Evolutionary conservation across 2,797 vertebrate species (phyloP).

Genomic region (Pelodytes ibericus): DNA sequence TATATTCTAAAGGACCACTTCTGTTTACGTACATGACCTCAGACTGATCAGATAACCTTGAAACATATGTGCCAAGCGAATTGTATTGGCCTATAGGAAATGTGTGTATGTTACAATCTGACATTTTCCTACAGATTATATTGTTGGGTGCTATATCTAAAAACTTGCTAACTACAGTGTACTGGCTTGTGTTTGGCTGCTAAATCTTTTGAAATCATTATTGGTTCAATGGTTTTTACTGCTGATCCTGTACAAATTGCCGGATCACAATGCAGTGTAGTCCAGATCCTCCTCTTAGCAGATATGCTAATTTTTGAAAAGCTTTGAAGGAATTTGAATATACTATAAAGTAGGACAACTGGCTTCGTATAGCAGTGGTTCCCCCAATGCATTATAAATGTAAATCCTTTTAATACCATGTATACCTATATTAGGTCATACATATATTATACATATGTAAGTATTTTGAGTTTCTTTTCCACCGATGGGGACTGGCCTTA

Average conservation of each 20-base stretch:
- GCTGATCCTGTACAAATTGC: background rate
- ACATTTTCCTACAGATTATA: background rate
- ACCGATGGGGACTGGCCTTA: conserved; percentile 66
- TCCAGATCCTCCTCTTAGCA: background rate
- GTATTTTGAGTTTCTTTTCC: background rate
- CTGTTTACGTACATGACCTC: background rate
- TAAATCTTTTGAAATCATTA: background rate
- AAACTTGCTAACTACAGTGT: background rate
- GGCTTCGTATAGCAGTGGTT: background rate
- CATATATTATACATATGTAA: conserved; percentile 58
- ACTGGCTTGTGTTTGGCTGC: conserved; percentile 4
- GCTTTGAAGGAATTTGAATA: background rate
- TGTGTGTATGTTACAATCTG: background rate
- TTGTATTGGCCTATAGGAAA: background rate
- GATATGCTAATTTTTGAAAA: background rate
- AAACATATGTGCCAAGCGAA: background rate
- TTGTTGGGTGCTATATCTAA: conserved; percentile 21
- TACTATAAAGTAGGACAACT: background rate
- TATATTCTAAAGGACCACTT: background rate
- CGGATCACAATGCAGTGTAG: background rate
- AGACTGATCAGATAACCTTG: background rate
- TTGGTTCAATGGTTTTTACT: background rate
- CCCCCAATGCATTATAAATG: background rate
- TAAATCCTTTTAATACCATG: conserved; percentile 53
- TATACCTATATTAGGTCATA: conserved; percentile 80